Percentiles rank a stretch among this genome's conserved stretches.
phyloP scores from a whole-genome alignment of 2,113 vertebrate species.

The Cinclus cinclus region DNA sequence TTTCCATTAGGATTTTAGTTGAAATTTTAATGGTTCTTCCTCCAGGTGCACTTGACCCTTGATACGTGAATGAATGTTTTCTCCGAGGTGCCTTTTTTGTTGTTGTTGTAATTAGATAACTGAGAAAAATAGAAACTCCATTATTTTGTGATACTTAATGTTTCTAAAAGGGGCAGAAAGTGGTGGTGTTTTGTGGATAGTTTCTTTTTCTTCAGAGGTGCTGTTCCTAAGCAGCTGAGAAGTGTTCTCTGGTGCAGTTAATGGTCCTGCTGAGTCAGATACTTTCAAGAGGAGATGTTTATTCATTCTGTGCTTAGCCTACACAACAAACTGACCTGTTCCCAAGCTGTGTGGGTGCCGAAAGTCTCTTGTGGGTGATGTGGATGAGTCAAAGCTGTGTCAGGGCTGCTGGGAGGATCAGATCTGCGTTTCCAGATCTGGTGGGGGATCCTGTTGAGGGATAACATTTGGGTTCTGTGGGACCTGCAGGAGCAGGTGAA shows the following conservation, averaged over 20 bases:
- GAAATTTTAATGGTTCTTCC: not conserved
- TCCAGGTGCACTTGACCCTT: not conserved
- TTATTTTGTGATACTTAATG: not conserved
- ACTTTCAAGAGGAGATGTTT: slow-evolving; percentile 8
- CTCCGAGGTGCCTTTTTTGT: not conserved
- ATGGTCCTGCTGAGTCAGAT: slow-evolving; percentile 37
- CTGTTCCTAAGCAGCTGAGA: not conserved
- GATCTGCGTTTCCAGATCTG: not conserved
- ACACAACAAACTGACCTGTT: not conserved
- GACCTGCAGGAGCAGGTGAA: not conserved
- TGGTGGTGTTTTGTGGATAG: not conserved
- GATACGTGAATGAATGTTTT: not conserved
- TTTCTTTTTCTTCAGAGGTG: not conserved
- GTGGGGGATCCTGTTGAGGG: too few relatives aligned
- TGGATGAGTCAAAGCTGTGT: slow-evolving; percentile 8
- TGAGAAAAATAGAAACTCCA: not conserved
- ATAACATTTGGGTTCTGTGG: not conserved
- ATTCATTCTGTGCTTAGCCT: not conserved
- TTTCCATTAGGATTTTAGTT: not conserved
- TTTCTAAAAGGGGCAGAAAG: not conserved
- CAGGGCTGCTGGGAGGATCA: not conserved
- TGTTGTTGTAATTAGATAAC: not conserved
- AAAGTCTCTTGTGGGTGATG: not conserved
- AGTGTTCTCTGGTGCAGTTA: not conserved
- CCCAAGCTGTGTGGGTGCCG: not conserved